Evolutionary conservation across 2,888 invertebrate species (phyloP).

Genomic region (Pandemis heparana): DNA sequence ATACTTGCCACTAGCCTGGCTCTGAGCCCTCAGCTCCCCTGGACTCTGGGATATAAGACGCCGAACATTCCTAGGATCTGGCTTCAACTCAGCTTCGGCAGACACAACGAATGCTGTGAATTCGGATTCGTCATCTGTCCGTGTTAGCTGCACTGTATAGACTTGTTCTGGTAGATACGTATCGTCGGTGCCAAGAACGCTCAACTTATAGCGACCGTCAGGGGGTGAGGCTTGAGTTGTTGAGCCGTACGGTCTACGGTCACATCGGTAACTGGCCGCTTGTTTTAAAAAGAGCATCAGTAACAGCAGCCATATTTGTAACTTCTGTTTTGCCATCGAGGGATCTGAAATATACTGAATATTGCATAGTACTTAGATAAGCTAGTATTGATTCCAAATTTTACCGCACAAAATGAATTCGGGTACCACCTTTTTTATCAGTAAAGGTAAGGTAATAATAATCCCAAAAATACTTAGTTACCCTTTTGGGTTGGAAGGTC

Average conservation of each 20-base stretch:
- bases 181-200: constrained; percentile 60
- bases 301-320: constrained; percentile 35
- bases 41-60: constrained; percentile 62
- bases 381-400: too few species aligned
- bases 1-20: constrained; percentile 62
- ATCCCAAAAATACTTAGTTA: too few species aligned
- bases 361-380: too few species aligned
- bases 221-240: constrained; percentile 66
- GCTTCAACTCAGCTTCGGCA: constrained; percentile 71
- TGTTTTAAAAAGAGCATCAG: constrained; percentile 14
- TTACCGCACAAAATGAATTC: too few species aligned
- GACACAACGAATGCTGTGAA: constrained; percentile 78
- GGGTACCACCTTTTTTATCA: too few species aligned
- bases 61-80: constrained; percentile 70
- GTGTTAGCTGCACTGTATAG: constrained; percentile 71
- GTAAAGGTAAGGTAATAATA: too few species aligned
- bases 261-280: constrained; percentile 65
- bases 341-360: not conserved
- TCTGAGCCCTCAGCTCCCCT: constrained; percentile 68
- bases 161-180: constrained; percentile 76
- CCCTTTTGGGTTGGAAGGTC: too few species aligned
- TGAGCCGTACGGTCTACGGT: constrained; percentile 73
- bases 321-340: constrained; percentile 37
- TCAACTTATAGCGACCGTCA: constrained; percentile 70
- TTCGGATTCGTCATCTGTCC: constrained; percentile 67